Percentiles rank a stretch among this genome's conserved stretches.
phyloP scores from a whole-genome alignment of 2,797 vertebrate species.

The Myotis vivesi region DNA sequence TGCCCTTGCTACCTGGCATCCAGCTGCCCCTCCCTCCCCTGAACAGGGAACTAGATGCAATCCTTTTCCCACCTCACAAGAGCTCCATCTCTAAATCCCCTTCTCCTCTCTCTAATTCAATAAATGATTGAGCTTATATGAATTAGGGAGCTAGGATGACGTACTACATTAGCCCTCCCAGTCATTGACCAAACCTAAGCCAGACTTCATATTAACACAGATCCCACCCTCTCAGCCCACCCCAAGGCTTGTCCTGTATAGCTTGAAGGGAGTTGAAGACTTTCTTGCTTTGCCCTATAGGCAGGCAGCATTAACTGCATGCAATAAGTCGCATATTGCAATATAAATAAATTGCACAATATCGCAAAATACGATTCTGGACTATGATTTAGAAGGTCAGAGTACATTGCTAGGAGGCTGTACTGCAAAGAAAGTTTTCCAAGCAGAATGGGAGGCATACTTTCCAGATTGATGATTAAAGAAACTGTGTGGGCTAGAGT shows the following conservation, averaged over 20 bases:
- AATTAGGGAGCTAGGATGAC: background rate
- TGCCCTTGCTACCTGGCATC: background rate
- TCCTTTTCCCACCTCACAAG: background rate
- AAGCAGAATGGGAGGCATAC: conserved; percentile 39
- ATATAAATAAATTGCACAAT: background rate
- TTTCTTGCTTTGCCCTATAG: background rate
- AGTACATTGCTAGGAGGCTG: conserved; percentile 19
- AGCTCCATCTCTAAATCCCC: background rate
- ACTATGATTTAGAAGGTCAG: conserved; percentile 27
- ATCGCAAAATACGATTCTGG: background rate
- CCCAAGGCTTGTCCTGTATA: background rate
- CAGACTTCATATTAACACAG: background rate
- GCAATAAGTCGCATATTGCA: background rate
- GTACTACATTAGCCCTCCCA: background rate
- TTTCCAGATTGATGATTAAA: conserved; percentile 79
- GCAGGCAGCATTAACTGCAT: background rate
- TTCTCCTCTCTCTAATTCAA: background rate
- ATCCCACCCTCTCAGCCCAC: background rate
- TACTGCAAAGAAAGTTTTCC: conserved; percentile 70
- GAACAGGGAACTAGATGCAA: background rate
- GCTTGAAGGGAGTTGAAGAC: background rate
- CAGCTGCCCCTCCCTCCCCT: no score
- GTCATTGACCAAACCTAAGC: background rate
- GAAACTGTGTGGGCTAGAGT: conserved; percentile 78
- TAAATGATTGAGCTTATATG: background rate